Percentiles rank a stretch among this genome's conserved stretches.
Conservation (phyloP, 2,888 invertebrate genomes). For the Lasioglossum morio region DNA sequence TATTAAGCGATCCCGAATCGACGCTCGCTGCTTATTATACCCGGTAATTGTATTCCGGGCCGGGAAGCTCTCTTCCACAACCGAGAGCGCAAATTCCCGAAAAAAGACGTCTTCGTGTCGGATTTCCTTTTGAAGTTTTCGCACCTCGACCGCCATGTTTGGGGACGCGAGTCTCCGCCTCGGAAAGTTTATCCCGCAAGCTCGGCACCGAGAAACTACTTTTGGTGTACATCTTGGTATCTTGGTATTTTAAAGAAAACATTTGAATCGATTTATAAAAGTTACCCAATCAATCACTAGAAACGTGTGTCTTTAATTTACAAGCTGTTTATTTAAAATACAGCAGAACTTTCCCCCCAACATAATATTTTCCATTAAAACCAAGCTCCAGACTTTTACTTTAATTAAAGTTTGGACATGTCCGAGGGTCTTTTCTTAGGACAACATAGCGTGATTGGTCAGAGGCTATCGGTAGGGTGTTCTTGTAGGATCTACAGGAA, state of each 20-base stretch:
- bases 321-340: no score
- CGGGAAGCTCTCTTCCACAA: background rate
- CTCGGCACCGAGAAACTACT: no score
- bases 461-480: background rate
- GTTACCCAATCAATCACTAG: no score
- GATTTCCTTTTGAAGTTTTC: constrained; percentile 25
- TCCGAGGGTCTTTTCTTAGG: background rate
- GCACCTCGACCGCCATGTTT: background rate
- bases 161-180: background rate
- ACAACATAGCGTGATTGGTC: background rate
- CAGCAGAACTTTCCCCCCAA: no score
- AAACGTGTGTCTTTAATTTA: no score
- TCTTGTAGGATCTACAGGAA: background rate
- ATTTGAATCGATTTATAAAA: no score
- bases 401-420: background rate
- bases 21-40: constrained; percentile 32
- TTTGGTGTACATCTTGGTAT: no score
- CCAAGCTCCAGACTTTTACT: no score
- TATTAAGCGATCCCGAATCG: constrained; percentile 42
- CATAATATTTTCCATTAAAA: no score
- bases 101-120: background rate
- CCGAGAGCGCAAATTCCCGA: background rate
- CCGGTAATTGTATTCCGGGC: constrained; percentile 21
- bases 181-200: no score
- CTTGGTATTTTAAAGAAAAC: no score